Evolutionary conservation across 2,113 vertebrate genomes (phyloP).

Genomic region (Podarcis cretensis): DNA sequence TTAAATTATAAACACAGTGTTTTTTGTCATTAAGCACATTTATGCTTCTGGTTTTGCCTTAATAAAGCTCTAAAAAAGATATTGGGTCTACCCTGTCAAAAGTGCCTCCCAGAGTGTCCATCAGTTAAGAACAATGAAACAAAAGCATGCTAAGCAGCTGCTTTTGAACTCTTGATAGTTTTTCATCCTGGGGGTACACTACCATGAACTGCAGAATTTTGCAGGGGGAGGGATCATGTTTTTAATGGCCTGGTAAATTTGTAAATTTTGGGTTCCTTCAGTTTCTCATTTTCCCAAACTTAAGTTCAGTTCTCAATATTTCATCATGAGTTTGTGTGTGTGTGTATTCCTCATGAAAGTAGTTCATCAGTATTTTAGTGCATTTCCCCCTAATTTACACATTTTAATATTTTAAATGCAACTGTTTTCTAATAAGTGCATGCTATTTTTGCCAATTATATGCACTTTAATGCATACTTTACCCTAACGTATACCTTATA

Average conservation of each 20-base stretch:
- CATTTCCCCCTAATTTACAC: no score
- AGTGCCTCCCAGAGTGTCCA: background rate
- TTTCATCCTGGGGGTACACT: background rate
- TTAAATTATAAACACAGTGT: constrained; percentile 62
- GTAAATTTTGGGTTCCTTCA: no score
- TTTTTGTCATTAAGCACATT: constrained; percentile 41
- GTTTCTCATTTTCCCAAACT: no score
- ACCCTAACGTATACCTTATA: no score
- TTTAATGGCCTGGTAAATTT: background rate
- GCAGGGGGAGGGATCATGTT: background rate
- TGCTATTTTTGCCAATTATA: no score
- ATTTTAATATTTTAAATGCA: no score
- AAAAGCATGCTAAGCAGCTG: background rate
- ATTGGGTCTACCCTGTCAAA: background rate
- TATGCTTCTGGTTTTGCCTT: background rate
- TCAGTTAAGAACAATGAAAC: background rate
- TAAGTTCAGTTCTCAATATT: no score
- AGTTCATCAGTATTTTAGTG: no score
- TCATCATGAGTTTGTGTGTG: no score
- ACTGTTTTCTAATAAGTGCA: no score
- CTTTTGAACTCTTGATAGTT: background rate
- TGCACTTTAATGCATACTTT: no score
- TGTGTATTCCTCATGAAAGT: no score
- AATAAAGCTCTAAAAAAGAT: background rate
- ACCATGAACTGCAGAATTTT: background rate